A percentile compares a stretch with the other conserved stretches of the same genome.
phyloP scores from a whole-genome alignment of 1,140 invertebrate species.

The Rhyzopertha dominica region DNA sequence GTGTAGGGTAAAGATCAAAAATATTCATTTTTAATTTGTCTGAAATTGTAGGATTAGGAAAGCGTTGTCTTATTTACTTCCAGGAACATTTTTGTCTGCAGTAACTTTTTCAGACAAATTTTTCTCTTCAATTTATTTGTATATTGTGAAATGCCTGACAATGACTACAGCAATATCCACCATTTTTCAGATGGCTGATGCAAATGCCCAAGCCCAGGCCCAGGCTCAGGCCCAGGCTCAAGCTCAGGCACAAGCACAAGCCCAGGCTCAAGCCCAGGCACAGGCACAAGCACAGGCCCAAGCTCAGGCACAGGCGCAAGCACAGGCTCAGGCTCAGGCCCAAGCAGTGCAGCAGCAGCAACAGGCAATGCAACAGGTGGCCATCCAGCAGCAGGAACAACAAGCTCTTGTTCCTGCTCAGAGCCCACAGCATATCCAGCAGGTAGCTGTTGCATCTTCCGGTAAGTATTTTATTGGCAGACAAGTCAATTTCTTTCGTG shows the following conservation, averaged over 20 bases:
- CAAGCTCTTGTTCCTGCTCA: constrained; percentile 51
- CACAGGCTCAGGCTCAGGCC: constrained; percentile 34
- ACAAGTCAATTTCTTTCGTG: neutral
- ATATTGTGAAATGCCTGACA: neutral
- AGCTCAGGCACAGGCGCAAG: constrained; percentile 45
- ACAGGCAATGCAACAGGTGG: constrained; percentile 43
- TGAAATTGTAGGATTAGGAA: too few species aligned
- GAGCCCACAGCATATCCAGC: constrained; percentile 54
- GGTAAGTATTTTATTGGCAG: constrained; percentile 34
- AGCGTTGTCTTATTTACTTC: too few species aligned
- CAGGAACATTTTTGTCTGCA: too few species aligned
- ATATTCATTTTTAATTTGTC: too few species aligned
- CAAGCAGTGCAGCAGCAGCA: constrained; percentile 46
- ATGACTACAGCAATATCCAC: constrained; percentile 19
- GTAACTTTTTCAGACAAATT: too few species aligned
- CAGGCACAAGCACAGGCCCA: constrained; percentile 14
- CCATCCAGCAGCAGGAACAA: constrained; percentile 41
- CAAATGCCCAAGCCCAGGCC: constrained; percentile 26
- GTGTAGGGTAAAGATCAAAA: too few species aligned
- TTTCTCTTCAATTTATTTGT: too few species aligned
- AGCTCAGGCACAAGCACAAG: constrained; percentile 45
- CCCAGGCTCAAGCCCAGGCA: constrained; percentile 27
- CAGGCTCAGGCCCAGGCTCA: constrained; percentile 14
- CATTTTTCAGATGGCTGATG: constrained; percentile 30
- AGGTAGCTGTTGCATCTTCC: constrained; percentile 42